Base-by-base conservation (phyloP, 2,797 vertebrate genomes). In the Clarias pachynema region DNA sequence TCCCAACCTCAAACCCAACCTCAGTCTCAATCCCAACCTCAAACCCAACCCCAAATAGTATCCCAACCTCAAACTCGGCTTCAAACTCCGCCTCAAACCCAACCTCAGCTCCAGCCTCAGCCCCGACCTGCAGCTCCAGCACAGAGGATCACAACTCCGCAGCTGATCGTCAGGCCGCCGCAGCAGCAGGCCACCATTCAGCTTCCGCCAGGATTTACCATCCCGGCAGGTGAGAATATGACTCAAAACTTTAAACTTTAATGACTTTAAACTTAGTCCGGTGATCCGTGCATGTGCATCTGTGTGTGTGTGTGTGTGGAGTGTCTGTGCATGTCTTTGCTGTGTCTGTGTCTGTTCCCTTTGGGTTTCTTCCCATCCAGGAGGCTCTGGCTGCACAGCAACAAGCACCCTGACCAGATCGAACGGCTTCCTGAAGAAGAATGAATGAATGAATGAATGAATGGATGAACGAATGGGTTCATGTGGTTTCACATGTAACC, bases 181-280 rank as follows among this genome's bases (percentile, higher is more conserved):
- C 95, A 95, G 69, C 97, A 95, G 85, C 97, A 96, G 93, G 95
- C 97, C 9, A 97, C 96, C 83, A 96, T 97, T 85, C 97, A 97
- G 91, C 94, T 97, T 88, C 96, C 96, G 59, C 95, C 96, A 31
- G 97, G 96, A 81, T 97, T 97, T 91, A 96, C 96, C 87, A 96
- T 97, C 91, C 96, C 96, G 37, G 94, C 93, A 89, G 96, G 97
- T 97, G 96, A 96, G 95, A 60, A 56, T 44, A 44, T 5, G 24
- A 49, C n/a, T 26, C 31, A 34, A 2, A 10, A 44, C 9, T 44
- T 44, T 2, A 10, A 10, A 44, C 8, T 44, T 44, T 44, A 44
- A 44, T 44, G 9, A 44, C 44, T 44, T 44, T 10, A 44, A 44
- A 9, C 9, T 44, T 44, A 44, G 9, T 44, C 44, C 8, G 9